Evolutionary conservation across 1,140 invertebrate species (phyloP).

Genomic region (Procambarus virginalis): DNA sequence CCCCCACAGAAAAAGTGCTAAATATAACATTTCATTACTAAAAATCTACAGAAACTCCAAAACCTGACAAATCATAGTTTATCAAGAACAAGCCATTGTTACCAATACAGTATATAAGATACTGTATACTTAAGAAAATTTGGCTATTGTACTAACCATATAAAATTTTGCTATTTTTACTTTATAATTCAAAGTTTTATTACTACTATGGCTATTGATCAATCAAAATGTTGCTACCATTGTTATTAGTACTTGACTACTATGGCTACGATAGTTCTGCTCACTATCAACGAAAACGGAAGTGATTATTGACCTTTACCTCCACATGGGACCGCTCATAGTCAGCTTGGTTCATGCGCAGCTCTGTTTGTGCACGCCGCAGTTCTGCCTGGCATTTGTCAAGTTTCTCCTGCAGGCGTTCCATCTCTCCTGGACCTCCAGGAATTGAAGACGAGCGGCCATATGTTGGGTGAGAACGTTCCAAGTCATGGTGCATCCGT

Average conservation of each 20-base stretch:
- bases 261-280: constrained; percentile 42
- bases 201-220: background rate
- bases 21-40: too few relatives aligned
- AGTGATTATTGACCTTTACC: constrained; percentile 63
- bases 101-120: too few relatives aligned
- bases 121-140: too few relatives aligned
- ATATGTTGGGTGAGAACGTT: constrained; percentile 80
- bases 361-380: constrained; percentile 86
- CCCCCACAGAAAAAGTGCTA: too few relatives aligned
- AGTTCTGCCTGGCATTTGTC: constrained; percentile 89
- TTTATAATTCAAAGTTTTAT: too few relatives aligned
- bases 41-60: too few relatives aligned
- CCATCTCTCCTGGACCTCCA: constrained; percentile 78
- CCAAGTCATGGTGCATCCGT: constrained; percentile 85
- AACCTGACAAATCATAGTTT: too few relatives aligned
- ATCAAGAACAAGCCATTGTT: too few relatives aligned
- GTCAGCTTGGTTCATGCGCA: constrained; percentile 82
- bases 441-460: constrained; percentile 20
- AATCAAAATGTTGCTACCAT: background rate
- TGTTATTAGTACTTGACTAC: background rate
- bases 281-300: constrained; percentile 40
- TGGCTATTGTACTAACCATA: too few relatives aligned
- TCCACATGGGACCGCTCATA: constrained; percentile 89
- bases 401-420: constrained; percentile 88
- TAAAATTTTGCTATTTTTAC: too few relatives aligned